Evolutionary conservation across 2,113 vertebrate species (phyloP).

Genomic region (Corydoras maculifer): DNA sequence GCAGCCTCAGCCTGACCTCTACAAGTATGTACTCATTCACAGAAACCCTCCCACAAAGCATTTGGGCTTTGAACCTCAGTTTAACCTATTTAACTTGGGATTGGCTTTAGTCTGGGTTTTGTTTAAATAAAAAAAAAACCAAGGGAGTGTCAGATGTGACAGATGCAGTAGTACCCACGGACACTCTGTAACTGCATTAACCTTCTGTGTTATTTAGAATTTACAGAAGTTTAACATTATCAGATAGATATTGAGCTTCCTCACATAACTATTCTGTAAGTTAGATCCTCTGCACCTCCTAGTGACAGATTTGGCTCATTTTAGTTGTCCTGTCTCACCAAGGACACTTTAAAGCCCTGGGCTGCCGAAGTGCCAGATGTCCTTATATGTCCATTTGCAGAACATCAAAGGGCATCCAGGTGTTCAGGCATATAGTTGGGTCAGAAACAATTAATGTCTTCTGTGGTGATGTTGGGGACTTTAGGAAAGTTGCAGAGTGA

Average conservation of each 20-base stretch:
- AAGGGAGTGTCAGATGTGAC: too few relatives aligned
- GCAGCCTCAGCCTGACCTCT: constrained; percentile 94
- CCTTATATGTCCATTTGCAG: constrained; percentile 35
- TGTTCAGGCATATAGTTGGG: constrained; percentile 18
- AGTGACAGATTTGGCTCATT: constrained; percentile 15
- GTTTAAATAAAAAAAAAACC: not conserved
- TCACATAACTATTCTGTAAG: not conserved
- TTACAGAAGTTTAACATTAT: too few relatives aligned
- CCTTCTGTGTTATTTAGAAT: too few relatives aligned
- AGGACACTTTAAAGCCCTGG: constrained; percentile 23
- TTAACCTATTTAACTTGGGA: too few relatives aligned
- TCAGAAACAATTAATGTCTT: constrained; percentile 44
- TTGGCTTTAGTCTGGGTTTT: not conserved
- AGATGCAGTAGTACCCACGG: too few relatives aligned
- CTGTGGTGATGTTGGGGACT: constrained; percentile 24
- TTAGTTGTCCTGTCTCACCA: constrained; percentile 9
- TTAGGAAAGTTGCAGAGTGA: not conserved
- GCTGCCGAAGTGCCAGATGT: constrained; percentile 38
- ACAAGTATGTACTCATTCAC: constrained; percentile 76
- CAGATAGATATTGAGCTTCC: not conserved
- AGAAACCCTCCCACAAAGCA: not conserved
- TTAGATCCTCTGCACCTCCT: constrained; percentile 41
- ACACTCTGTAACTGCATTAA: too few relatives aligned
- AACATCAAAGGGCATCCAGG: not conserved
- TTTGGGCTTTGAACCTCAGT: too few relatives aligned